phyloP scores from a whole-genome alignment of 2,888 invertebrate genomes.

The Omphaloscelis lunosa region DNA sequence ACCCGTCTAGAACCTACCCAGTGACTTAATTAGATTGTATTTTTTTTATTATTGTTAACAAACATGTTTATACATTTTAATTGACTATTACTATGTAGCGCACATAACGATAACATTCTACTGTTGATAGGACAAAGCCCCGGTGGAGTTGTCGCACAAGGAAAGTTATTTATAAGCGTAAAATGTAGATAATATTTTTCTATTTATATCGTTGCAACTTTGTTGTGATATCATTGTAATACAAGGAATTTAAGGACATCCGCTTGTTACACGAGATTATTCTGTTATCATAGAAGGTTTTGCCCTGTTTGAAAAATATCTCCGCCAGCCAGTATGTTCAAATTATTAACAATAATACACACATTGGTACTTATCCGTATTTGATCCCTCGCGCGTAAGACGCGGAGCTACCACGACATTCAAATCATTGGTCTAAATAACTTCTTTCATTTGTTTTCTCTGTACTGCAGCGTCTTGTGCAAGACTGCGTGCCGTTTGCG shows the following conservation, averaged over 20 bases:
- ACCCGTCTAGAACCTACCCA: background rate
- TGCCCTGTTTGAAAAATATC: background rate
- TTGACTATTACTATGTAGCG: conserved; percentile 23
- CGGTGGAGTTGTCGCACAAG: conserved; percentile 48
- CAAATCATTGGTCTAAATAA: too few species aligned
- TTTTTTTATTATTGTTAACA: conserved; percentile 25
- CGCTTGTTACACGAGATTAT: conserved; percentile 15
- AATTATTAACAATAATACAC: too few species aligned
- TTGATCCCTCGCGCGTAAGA: too few species aligned
- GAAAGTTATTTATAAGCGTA: conserved; percentile 52
- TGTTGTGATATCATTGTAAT: conserved; percentile 9
- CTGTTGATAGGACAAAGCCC: conserved; percentile 39
- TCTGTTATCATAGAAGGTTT: too few species aligned
- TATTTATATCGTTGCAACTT: conserved; percentile 24
- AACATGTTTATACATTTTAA: conserved; percentile 30
- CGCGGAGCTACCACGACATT: too few species aligned
- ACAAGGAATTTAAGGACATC: conserved; percentile 37
- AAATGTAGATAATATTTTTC: background rate
- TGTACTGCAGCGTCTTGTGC: too few species aligned
- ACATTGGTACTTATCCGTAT: too few species aligned
- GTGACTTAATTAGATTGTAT: conserved; percentile 17
- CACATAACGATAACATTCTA: conserved; percentile 42
- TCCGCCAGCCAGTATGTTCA: too few species aligned
- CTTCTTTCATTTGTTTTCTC: background rate
- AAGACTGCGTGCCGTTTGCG: background rate